A percentile compares a stretch with the other conserved stretches of the same genome.
Evolutionary conservation across 2,888 invertebrate species (phyloP).

Genomic region (Thecocarcelia acutangulata): DNA sequence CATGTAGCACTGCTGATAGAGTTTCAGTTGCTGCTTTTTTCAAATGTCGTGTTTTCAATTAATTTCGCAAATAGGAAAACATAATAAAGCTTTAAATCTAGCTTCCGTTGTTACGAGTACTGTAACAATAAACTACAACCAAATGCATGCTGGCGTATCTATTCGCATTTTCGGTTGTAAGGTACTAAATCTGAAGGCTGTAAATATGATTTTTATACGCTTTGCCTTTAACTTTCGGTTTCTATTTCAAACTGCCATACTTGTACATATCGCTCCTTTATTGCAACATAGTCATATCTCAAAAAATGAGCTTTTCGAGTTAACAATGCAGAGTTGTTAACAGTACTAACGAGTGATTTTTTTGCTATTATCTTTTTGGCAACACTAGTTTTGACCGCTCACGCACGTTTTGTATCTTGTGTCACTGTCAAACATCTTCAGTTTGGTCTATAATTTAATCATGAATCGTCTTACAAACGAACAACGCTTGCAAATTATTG

Average conservation of each 20-base stretch:
- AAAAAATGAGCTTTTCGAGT: too few relatives aligned
- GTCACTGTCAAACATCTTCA: too few relatives aligned
- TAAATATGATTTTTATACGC: constrained; percentile 38
- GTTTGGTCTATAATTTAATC: too few relatives aligned
- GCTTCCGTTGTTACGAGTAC: constrained; percentile 57
- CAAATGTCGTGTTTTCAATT: constrained; percentile 44
- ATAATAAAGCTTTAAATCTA: constrained; percentile 42
- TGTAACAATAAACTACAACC: not conserved
- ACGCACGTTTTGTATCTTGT: too few relatives aligned
- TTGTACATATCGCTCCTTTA: too few relatives aligned
- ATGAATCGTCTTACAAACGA: too few relatives aligned
- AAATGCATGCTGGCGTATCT: constrained; percentile 1
- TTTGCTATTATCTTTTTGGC: too few relatives aligned
- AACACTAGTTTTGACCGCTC: too few relatives aligned
- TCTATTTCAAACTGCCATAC: constrained; percentile 44
- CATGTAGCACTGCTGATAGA: not conserved
- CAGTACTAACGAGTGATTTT: too few relatives aligned
- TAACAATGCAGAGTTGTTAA: too few relatives aligned
- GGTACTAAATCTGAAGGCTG: constrained; percentile 49
- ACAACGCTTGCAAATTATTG: too few relatives aligned
- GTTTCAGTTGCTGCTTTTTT: not conserved
- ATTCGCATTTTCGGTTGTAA: not conserved
- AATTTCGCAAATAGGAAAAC: constrained; percentile 39
- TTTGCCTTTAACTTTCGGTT: constrained; percentile 54
- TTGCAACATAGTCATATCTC: too few relatives aligned